Conservation (phyloP, 2,797 vertebrate species). For the Sus cebifrons region DNA sequence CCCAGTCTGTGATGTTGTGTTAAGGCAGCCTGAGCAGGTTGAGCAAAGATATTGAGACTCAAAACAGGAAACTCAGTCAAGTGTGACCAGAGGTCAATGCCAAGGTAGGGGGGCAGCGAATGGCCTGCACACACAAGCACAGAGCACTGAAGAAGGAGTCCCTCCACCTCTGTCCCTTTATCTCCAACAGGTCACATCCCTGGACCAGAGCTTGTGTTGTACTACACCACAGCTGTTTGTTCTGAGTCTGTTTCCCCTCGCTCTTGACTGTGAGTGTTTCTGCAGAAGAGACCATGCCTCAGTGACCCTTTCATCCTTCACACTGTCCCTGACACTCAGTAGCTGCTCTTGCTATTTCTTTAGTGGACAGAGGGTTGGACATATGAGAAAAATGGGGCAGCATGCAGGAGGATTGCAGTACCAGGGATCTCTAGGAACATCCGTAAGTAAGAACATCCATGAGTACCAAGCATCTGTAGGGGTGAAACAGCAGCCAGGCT, state of each 20-base stretch:
- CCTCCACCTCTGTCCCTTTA: not conserved
- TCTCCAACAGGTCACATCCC: rapidly evolving
- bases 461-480: not conserved
- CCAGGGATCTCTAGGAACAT: no score
- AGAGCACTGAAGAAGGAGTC: not conserved
- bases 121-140: rapidly evolving
- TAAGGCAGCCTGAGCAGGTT: not conserved
- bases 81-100: not conserved
- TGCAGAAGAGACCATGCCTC: not conserved
- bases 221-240: not conserved
- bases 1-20: not conserved
- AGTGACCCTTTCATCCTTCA: not conserved
- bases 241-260: not conserved
- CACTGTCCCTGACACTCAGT: not conserved
- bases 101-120: not conserved
- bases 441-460: not conserved
- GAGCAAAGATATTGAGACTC: not conserved
- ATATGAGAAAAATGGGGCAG: not conserved
- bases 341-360: not conserved
- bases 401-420: no score
- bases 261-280: not conserved
- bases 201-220: not conserved
- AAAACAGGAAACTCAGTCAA: not conserved
- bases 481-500: not conserved
- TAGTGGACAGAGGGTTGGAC: not conserved